Conservation (phyloP, 1,140 invertebrate genomes). For the Leptinotarsa lineolata region DNA sequence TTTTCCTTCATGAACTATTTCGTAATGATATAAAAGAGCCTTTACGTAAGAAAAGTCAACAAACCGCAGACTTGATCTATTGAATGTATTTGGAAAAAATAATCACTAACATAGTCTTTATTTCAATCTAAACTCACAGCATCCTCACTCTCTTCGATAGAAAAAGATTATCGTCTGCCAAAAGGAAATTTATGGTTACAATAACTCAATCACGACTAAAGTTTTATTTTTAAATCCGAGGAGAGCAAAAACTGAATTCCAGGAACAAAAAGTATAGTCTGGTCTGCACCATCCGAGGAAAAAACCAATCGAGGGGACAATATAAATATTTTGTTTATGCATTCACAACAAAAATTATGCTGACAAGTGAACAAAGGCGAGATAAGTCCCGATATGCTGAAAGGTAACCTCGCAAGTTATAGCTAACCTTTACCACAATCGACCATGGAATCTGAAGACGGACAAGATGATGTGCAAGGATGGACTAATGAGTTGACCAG, state of each 20-base stretch:
- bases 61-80: too few relatives aligned
- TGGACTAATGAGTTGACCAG: slow-evolving; percentile 34
- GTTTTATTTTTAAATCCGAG: slow-evolving; percentile 40
- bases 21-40: too few relatives aligned
- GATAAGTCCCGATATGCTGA: slow-evolving; percentile 56
- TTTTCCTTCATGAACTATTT: too few relatives aligned
- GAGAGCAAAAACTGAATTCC: slow-evolving; percentile 53
- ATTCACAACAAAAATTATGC: slow-evolving; percentile 57
- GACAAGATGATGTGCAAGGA: neutral
- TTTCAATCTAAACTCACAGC: too few relatives aligned
- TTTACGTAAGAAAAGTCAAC: too few relatives aligned
- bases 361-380: slow-evolving; percentile 58
- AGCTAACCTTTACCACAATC: slow-evolving; percentile 49
- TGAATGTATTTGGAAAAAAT: too few relatives aligned
- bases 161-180: neutral
- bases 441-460: slow-evolving; percentile 20
- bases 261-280: slow-evolving; percentile 44
- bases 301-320: slow-evolving; percentile 54
- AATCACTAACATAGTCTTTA: too few relatives aligned
- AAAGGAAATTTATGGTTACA: slow-evolving; percentile 47
- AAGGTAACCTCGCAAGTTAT: slow-evolving; percentile 54
- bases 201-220: slow-evolving; percentile 56
- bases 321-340: slow-evolving; percentile 59
- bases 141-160: too few relatives aligned
- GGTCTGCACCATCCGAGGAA: slow-evolving; percentile 40